phyloP scores from a whole-genome alignment of 2,888 invertebrate species.

The Eustalomyia histrio region DNA sequence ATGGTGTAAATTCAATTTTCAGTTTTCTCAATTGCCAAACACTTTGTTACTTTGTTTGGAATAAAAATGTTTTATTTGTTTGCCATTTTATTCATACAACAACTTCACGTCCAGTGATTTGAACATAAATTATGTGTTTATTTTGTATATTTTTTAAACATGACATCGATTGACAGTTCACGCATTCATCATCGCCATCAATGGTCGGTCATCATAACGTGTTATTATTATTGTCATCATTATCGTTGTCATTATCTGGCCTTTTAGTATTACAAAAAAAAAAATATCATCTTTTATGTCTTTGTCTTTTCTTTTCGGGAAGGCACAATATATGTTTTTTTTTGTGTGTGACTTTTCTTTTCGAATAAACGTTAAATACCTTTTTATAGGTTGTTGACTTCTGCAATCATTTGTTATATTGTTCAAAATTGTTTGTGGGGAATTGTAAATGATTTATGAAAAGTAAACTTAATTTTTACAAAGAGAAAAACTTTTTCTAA shows the following conservation, averaged over 20 bases:
- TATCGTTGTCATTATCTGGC: not conserved
- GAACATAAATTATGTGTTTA: not conserved
- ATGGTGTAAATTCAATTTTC: not conserved
- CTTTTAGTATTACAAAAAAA: not conserved
- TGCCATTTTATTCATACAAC: not conserved
- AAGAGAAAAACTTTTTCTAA: too few species aligned
- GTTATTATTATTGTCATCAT: not conserved
- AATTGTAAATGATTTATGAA: not conserved
- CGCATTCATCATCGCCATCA: not conserved
- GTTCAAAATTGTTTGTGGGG: not conserved
- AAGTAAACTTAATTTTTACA: too few species aligned
- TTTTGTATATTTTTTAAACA: not conserved
- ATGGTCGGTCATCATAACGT: constrained; percentile 5
- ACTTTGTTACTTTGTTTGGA: not conserved
- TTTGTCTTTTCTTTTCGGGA: not conserved
- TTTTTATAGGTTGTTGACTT: not conserved
- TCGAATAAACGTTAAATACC: not conserved
- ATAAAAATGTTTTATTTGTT: not conserved
- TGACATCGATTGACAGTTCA: not conserved
- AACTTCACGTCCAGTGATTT: not conserved
- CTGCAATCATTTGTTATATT: not conserved
- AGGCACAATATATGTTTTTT: not conserved
- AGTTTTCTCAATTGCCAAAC: not conserved
- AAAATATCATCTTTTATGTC: not conserved
- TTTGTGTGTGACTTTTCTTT: not conserved